phyloP scores from a whole-genome alignment of 1,140 invertebrate species.

The Nasonia giraulti region DNA sequence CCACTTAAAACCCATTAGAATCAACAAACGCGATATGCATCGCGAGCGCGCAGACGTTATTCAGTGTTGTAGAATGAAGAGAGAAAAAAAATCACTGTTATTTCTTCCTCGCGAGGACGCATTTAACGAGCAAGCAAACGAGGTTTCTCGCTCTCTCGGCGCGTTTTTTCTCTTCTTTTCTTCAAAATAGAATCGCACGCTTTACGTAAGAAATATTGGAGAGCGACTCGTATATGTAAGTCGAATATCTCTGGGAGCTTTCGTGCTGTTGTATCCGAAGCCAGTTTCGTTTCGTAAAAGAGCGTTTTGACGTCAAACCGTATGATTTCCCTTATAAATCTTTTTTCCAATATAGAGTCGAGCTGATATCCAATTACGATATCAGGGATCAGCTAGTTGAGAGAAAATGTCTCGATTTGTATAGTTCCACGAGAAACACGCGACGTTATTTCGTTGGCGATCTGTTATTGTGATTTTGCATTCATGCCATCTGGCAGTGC shows the following conservation, averaged over 20 bases:
- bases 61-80: neutral
- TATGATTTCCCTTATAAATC: neutral
- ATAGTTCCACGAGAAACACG: neutral
- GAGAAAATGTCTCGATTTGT: constrained; percentile 4
- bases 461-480: neutral
- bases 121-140: neutral
- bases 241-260: neutral
- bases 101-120: neutral
- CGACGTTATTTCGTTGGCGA: neutral
- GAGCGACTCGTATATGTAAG: too few relatives aligned
- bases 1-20: neutral
- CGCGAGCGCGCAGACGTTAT: neutral
- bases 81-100: constrained; percentile 22
- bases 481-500: constrained; percentile 15
- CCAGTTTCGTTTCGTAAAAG: neutral
- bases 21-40: neutral
- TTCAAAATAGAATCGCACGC: constrained; percentile 6
- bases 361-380: neutral
- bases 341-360: neutral
- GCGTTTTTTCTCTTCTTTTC: constrained; percentile 8
- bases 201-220: neutral
- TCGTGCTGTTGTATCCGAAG: neutral
- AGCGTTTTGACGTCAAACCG: too few relatives aligned
- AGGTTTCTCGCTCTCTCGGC: neutral
- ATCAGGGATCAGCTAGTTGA: neutral